Base-by-base conservation (phyloP, 2,797 vertebrate genomes). In the Lateolabrax maculatus region DNA sequence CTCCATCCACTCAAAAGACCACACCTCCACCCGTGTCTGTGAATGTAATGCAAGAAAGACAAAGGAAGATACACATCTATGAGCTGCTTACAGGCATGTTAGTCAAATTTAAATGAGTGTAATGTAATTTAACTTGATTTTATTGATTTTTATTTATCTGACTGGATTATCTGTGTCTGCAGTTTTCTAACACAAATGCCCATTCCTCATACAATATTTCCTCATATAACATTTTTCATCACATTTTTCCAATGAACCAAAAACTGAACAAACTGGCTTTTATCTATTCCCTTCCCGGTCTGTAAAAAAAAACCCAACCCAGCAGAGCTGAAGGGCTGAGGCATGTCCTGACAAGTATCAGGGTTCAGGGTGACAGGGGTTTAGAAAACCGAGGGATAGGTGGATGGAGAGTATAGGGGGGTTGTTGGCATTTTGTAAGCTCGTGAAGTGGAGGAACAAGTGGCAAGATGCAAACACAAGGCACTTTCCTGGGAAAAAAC, bases 331-430 rank as follows among this genome's bases (percentile, higher is more conserved):
- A 73, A 60, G 71, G 71, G 23, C 58, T 12, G 52, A 85, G 79
- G 31, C 89, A 83, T 66, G 87, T 79, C 78, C 70, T 53, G 69
- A 76, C 87, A 86, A 39, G 83, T 44, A 46, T 53, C 9, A 63
- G 78, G 29, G 66, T 79, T 73, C 72, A 68, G 70, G 68, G 60
- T 77, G 64, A 81, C 41, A n/a, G n/a, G 46, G 27, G 25, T 44
- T 79, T n/a, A 43, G 36, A 71, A 55, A 69, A 75, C 18, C 8
- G 39, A 79, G 12, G 46, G 56, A 69, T 18, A 18, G 53, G 77
- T 51, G 64, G 63, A 69, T 31, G 49, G 34, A 25, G 29, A 39
- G 36, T 21, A 23, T 18, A n/a, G n/a, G 29, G 6, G 66, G 51
- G n/a, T 19, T n/a, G 41, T 18, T 41, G 61, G 53, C 23, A 57